Evolutionary conservation across 1,140 invertebrate species (phyloP).

Genomic region (Alviniconcha marisindica): DNA sequence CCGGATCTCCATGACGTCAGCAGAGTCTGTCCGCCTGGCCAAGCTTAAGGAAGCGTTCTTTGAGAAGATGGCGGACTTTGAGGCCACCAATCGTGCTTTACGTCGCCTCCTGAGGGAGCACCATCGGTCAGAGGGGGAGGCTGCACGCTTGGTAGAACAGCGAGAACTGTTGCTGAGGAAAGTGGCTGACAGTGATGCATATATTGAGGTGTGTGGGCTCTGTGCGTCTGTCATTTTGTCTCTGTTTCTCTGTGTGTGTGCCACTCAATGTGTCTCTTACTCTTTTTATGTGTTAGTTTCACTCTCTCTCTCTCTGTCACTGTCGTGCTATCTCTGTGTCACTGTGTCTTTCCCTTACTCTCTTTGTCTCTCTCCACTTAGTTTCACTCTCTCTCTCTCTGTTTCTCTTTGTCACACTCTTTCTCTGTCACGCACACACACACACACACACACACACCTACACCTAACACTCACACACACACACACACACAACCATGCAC

Average conservation of each 20-base stretch:
- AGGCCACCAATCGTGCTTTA: conserved; percentile 71
- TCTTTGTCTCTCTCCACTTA: no score
- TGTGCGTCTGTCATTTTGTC: neutral
- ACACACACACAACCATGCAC: no score
- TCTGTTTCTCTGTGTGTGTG: no score
- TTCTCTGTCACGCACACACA: no score
- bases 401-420: no score
- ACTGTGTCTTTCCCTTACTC: neutral
- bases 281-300: no score
- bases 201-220: conserved; percentile 65
- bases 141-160: conserved; percentile 67
- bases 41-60: conserved; percentile 72
- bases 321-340: no score
- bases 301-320: no score
- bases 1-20: conserved; percentile 57
- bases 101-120: conserved; percentile 69
- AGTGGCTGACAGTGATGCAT: conserved; percentile 65
- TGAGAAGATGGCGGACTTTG: conserved; percentile 72
- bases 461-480: no score
- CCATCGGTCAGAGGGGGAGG: conserved; percentile 69
- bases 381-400: no score
- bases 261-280: no score
- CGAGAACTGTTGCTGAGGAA: conserved; percentile 70
- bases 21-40: conserved; percentile 59
- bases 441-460: no score